Evolutionary conservation across 2,888 invertebrate genomes (phyloP).

Genomic region (Mechanitis mazaeus): DNA sequence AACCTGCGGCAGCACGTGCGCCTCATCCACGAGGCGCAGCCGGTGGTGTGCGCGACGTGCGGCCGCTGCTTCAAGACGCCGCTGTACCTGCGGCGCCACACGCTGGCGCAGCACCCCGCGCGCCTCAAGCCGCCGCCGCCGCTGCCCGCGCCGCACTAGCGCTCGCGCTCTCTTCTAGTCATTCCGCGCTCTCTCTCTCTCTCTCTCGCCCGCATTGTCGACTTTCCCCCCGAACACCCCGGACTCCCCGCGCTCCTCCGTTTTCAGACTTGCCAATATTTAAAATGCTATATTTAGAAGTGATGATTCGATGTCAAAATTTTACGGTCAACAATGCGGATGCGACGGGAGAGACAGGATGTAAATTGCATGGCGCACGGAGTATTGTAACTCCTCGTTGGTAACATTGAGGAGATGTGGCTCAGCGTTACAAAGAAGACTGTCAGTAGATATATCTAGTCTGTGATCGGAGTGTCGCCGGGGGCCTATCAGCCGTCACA

Average conservation of each 20-base stretch:
- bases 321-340: not conserved
- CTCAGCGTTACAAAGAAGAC: conserved; percentile 66
- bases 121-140: conserved; percentile 58
- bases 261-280: not conserved
- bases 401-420: conserved; percentile 54
- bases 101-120: conserved; percentile 81
- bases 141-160: conserved; percentile 40
- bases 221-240: conserved; percentile 3
- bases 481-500: conserved; percentile 71
- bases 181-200: conserved; percentile 7
- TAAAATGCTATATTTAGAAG: not conserved
- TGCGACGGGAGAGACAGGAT: conserved; percentile 2
- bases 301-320: not conserved
- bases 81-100: conserved; percentile 85
- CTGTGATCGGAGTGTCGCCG: conserved; percentile 75
- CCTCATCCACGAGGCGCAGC: conserved; percentile 83
- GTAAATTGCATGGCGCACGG: conserved; percentile 9
- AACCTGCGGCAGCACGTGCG: conserved; percentile 86
- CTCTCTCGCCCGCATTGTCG: conserved; percentile 16
- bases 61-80: conserved; percentile 85
- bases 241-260: not conserved
- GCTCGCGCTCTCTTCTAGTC: conserved; percentile 9
- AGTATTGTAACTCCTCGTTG: conserved; percentile 44
- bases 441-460: conserved; percentile 73
- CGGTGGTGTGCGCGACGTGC: conserved; percentile 82